A percentile compares a stretch with the other conserved stretches of the same genome.
These are phyloP conservation scores for Onychorhynchus coronatus DNA, from an alignment of 2,113 vertebrate genomes.

Conservation along the genomic window DNA sequence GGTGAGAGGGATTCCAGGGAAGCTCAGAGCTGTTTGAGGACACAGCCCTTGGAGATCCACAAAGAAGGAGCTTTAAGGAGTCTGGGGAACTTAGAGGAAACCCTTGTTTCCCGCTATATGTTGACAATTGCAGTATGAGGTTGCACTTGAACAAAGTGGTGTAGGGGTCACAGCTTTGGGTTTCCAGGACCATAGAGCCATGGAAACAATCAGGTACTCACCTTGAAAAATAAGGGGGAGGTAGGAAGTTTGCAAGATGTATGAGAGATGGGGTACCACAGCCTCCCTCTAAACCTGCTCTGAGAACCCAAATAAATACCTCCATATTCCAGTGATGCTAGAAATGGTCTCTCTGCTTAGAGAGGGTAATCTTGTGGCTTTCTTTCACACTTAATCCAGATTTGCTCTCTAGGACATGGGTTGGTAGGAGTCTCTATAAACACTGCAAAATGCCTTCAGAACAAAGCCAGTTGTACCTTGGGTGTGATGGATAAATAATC, in stretches of 20 bases:
- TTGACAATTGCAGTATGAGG: not conserved
- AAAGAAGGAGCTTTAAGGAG: not conserved
- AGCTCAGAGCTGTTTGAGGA: not conserved
- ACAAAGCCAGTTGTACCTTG: not conserved
- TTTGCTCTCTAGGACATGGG: not conserved
- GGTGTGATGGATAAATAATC: not conserved
- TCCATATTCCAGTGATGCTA: not conserved
- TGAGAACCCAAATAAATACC: not conserved
- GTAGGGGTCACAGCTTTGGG: not conserved
- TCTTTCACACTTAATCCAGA: not conserved
- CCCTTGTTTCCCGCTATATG: not conserved
- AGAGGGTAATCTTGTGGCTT: not conserved
- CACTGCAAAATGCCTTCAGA: not conserved
- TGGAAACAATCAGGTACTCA: not conserved
- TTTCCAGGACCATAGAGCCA: rapidly evolving
- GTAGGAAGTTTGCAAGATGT: not conserved
- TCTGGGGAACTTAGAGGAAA: not conserved
- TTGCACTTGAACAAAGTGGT: not conserved
- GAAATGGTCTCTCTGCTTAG: not conserved
- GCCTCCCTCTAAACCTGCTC: not conserved
- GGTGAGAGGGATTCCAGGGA: not conserved
- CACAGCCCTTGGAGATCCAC: not conserved
- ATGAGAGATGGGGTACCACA: not conserved
- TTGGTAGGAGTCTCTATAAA: not conserved
- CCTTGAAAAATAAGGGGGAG: not conserved